Evolutionary conservation across 2,888 invertebrate species (phyloP), one percentile per base, ranked within the genome.

Genomic region (Dinocampus coccinellae): DNA sequence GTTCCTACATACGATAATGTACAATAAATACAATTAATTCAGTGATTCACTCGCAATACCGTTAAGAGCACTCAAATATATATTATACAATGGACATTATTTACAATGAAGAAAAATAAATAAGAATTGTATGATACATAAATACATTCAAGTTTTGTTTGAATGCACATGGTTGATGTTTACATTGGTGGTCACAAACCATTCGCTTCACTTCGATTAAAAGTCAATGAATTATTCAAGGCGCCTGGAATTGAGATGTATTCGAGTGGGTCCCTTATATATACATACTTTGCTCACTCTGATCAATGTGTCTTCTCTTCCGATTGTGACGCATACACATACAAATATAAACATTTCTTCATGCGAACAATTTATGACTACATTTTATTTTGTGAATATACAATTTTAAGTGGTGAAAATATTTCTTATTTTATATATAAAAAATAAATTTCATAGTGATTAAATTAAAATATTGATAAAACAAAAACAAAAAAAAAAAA

Each of bases 1-100:
- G 90, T 84, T 92, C 92, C 97, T 97, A 88, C 62, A 83, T 73
- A 73, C 70, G 52, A 53, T 62, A 52, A 24, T 13, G 53, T 16
- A 52, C 16, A 33, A 33, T 64, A 34, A 53, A 47, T 29, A 22
- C 24, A 42, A 33, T 39, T 29, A 33, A 60, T 60, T 55, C 34
- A 42, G 39, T 39, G 47, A 16, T 36, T 20, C 22, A 63, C 13
- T 29, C 29, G 24, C n/a, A 34, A 11, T 16, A 63, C 24, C 13
- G 24, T 34, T 34, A 62, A 24, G 13, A 34, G 22, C 52, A 60
- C 33, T 24, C 33, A 29, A 6, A 13, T 11, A 47, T 20, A 13
- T n/a, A 13, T n/a, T 34, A 63, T 24, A 33, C 52, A 34, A 60
- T 70, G 20, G 39, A 34, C 53, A 58, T 11, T 55, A 39, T 22